Evolutionary conservation across 2,888 invertebrate genomes (phyloP).

Genomic region (Parelbella ahira): DNA sequence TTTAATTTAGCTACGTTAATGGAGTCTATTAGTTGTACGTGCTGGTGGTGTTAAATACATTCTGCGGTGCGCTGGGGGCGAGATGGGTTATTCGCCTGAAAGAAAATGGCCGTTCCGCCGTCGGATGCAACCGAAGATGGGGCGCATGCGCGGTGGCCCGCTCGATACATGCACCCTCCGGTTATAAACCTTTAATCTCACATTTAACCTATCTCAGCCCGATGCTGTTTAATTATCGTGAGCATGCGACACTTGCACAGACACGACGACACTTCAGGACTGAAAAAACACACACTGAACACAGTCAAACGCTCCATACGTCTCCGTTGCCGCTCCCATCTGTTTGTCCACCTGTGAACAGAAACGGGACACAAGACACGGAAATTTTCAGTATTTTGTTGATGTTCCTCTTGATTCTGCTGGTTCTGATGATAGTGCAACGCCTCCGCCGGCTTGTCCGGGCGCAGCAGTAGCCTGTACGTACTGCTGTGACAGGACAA

Average conservation of each 20-base stretch:
- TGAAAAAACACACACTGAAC: slow-evolving; percentile 13
- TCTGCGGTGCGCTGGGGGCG: slow-evolving; percentile 26
- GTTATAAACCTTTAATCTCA: slow-evolving; percentile 48
- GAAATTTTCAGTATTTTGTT: slow-evolving; percentile 11
- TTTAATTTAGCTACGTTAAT: too few species aligned
- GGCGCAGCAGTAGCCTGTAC: slow-evolving; percentile 92
- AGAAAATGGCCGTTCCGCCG: slow-evolving; percentile 61
- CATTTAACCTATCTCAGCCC: slow-evolving; percentile 27
- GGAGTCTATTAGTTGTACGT: too few species aligned
- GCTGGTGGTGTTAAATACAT: too few species aligned
- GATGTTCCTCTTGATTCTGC: slow-evolving; percentile 8
- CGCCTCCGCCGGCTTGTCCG: slow-evolving; percentile 85
- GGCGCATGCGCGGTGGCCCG: slow-evolving; percentile 70
- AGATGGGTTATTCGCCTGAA: slow-evolving; percentile 40
- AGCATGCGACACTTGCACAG: slow-evolving; percentile 19
- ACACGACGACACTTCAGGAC: slow-evolving; percentile 7
- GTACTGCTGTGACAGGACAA: slow-evolving; percentile 99
- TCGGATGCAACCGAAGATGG: slow-evolving; percentile 65
- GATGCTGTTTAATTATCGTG: slow-evolving; percentile 8
- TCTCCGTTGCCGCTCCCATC: slow-evolving; percentile 26
- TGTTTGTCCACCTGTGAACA: slow-evolving; percentile 41
- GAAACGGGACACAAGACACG: slow-evolving; percentile 35
- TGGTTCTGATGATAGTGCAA: slow-evolving; percentile 41
- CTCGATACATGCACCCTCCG: slow-evolving; percentile 74
- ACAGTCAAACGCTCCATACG: background rate